Base-by-base conservation (phyloP, 2,113 vertebrate species). In the Hypanus sabinus region DNA sequence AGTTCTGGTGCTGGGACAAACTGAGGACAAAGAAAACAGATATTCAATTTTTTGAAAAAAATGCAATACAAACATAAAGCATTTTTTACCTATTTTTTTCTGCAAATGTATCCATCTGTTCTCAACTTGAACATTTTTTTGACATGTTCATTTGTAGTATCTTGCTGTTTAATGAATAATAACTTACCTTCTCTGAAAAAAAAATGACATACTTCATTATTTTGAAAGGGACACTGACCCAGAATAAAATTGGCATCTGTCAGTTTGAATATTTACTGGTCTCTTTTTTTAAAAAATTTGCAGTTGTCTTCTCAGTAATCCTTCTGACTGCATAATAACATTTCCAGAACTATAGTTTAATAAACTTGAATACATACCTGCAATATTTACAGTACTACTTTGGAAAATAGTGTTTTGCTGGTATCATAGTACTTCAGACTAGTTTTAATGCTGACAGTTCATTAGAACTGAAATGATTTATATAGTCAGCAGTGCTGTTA, bases 371-470 rank as follows among this genome's bases (percentile, higher is more conserved):
- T 11, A 10, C 62, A 33, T 71, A 71, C 71, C 36, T 65, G 24
- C 36, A 5, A 12, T 38, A 24, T 18, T 71, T 92, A 70, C 46
- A 46, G 46, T 46, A 46, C 68, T n/a, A 71, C 38, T 71, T 92
- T 70, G 57, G 55, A 70, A 71, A 71, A 10, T 16, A 36, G 33
- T 91, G 88, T 11, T 36, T n/a, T 91, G 88, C 9, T 92, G 33
- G 33, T 33, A 92, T 92, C 22, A 22, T 24, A 2, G 62, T 70
- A 91, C 68, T 92, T 71, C 68, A 92, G 22, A 10, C 33, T 71
- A 12, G 18, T 73, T 71, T 92, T 20, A 92, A 71, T 92, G 71
- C 36, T 46, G 68, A 68, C 68, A 92, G 68, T 92, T 92, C 68
- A 92, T 71, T 92, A 24, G 68, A 38, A 46, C 3, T 38, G 90